A percentile compares a stretch with the other conserved stretches of the same genome.
Conservation (phyloP, 2,797 vertebrate species). For the Knipowitschia caucasica region DNA sequence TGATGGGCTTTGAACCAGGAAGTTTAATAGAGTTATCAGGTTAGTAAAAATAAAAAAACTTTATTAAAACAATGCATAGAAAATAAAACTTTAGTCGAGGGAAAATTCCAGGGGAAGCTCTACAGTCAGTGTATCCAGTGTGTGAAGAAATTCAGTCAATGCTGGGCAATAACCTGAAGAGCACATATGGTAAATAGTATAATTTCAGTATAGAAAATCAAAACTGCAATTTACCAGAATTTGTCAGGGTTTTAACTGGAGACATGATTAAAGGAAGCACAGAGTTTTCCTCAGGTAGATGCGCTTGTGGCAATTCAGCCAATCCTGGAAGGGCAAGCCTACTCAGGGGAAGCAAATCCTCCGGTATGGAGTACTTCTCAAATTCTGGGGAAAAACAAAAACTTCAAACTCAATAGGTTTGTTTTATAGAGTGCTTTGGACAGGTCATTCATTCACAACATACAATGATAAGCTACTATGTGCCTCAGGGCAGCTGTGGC, state of each 20-base stretch:
- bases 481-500: no score
- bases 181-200: background rate
- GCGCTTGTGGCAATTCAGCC: slow-evolving; percentile 25
- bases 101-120: slow-evolving; percentile 60
- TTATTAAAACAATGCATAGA: slow-evolving; percentile 24
- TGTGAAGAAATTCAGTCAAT: slow-evolving; percentile 60
- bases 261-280: slow-evolving; percentile 30
- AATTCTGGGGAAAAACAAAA: slow-evolving; percentile 44
- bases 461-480: no score
- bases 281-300: slow-evolving; percentile 27
- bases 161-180: slow-evolving; percentile 37
- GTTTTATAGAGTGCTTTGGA: no score
- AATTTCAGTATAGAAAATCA: no score
- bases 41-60: slow-evolving; percentile 17
- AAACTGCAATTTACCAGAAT: slow-evolving; percentile 59
- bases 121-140: slow-evolving; percentile 55
- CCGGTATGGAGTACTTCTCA: slow-evolving; percentile 53
- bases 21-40: no score
- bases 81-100: slow-evolving; percentile 19
- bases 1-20: slow-evolving; percentile 50
- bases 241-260: slow-evolving; percentile 36
- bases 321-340: slow-evolving; percentile 53
- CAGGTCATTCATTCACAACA: no score
- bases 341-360: slow-evolving; percentile 58
- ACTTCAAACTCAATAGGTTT: no score